These are phyloP conservation scores for Brachyopa scutellaris DNA, from an alignment of 2,888 invertebrate species.

Conservation along the genomic window DNA sequence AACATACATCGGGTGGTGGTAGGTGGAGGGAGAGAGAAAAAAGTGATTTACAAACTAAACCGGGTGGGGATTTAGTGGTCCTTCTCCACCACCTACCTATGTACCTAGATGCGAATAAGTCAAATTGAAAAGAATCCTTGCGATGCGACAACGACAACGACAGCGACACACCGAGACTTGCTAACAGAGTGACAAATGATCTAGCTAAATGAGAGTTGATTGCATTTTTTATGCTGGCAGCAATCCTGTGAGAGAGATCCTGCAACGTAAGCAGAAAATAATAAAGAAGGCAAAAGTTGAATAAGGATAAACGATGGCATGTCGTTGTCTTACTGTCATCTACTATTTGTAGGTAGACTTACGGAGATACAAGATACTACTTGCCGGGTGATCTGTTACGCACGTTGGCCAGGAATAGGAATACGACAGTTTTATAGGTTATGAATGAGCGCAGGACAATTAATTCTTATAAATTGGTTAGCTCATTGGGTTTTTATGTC, in stretches of 20 bases:
- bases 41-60: conserved; percentile 70
- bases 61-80: conserved; percentile 43
- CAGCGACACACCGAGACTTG: conserved; percentile 54
- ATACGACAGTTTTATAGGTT: conserved; percentile 55
- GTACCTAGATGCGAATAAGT: conserved; percentile 44
- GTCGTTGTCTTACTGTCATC: conserved; percentile 61
- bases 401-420: background rate
- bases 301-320: conserved; percentile 72
- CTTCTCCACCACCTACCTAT: too few species aligned
- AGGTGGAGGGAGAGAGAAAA: conserved; percentile 21
- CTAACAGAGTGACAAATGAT: conserved; percentile 80
- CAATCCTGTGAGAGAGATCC: conserved; percentile 33
- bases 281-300: conserved; percentile 68
- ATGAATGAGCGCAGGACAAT: conserved; percentile 68
- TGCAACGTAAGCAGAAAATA: conserved; percentile 64
- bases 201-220: conserved; percentile 81
- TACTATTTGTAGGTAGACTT: conserved; percentile 55
- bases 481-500: conserved; percentile 66
- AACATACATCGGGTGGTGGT: background rate
- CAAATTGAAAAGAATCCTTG: conserved; percentile 72
- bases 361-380: conserved; percentile 20
- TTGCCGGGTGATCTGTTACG: conserved; percentile 53
- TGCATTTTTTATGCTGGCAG: conserved; percentile 75
- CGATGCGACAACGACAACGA: conserved; percentile 54
- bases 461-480: conserved; percentile 69